phyloP scores from a whole-genome alignment of 1,140 invertebrate species.

The Aleiodes sp. region DNA sequence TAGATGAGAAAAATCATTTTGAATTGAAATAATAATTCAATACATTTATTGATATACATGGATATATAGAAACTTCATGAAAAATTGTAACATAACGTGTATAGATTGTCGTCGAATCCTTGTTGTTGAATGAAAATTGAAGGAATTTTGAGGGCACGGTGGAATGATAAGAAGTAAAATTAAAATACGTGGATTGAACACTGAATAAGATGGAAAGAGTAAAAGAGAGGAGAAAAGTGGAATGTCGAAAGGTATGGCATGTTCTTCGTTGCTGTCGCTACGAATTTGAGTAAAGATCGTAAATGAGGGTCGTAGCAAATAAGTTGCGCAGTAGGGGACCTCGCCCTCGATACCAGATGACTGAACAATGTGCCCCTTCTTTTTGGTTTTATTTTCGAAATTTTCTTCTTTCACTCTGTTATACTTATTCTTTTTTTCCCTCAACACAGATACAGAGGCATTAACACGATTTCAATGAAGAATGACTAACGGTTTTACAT shows the following conservation, averaged over 20 bases:
- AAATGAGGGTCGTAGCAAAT: conserved; percentile 60
- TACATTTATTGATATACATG: too few species aligned
- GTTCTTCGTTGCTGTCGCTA: conserved; percentile 59
- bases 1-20: too few species aligned
- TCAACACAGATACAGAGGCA: neutral
- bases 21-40: too few species aligned
- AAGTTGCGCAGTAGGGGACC: conserved; percentile 59
- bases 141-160: too few species aligned
- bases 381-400: conserved; percentile 22
- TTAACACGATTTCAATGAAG: too few species aligned
- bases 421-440: too few species aligned
- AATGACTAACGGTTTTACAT: too few species aligned
- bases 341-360: conserved; percentile 19
- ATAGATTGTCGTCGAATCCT: too few species aligned
- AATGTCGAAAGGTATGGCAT: conserved; percentile 45
- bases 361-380: conserved; percentile 7
- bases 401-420: too few species aligned
- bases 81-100: neutral
- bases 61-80: neutral
- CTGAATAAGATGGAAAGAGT: conserved; percentile 30
- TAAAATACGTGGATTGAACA: conserved; percentile 4
- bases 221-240: conserved; percentile 30
- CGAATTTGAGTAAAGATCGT: conserved; percentile 63
- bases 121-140: too few species aligned
- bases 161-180: neutral